These are phyloP conservation scores for Temnothorax rugatulus DNA, from an alignment of 2,888 invertebrate genomes.

Conservation along the genomic window DNA sequence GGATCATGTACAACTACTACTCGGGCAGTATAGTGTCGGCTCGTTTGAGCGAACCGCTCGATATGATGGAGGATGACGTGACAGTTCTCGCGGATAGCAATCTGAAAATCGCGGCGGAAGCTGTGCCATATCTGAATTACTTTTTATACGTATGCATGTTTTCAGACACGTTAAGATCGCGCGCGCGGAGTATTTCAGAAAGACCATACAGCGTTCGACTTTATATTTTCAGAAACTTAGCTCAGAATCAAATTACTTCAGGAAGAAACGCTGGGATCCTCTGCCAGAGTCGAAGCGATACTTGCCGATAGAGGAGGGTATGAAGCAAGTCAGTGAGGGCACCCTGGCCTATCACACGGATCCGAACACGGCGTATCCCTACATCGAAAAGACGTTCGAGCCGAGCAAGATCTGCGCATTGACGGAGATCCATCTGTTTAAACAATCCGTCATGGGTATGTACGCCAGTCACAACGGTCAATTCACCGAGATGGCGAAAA, in stretches of 20 bases:
- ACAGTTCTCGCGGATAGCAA: slow-evolving; percentile 76
- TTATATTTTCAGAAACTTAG: slow-evolving; percentile 72
- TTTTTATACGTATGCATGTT: slow-evolving; percentile 72
- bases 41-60: slow-evolving; percentile 80
- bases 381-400: slow-evolving; percentile 78
- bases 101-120: slow-evolving; percentile 78
- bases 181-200: neutral
- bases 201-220: no score
- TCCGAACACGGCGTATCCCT: slow-evolving; percentile 80
- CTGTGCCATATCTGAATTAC: slow-evolving; percentile 76
- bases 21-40: slow-evolving; percentile 82
- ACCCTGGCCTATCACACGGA: slow-evolving; percentile 82
- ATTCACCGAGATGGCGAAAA: slow-evolving; percentile 79
- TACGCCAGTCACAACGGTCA: slow-evolving; percentile 78
- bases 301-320: slow-evolving; percentile 76
- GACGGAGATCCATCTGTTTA: slow-evolving; percentile 80
- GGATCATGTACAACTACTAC: slow-evolving; percentile 82
- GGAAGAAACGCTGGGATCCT: slow-evolving; percentile 79
- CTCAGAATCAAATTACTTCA: slow-evolving; percentile 79
- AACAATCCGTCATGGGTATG: slow-evolving; percentile 73
- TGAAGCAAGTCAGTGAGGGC: slow-evolving; percentile 76
- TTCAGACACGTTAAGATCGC: neutral
- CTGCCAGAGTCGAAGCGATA: slow-evolving; percentile 77
- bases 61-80: slow-evolving; percentile 82
- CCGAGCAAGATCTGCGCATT: slow-evolving; percentile 80